Conservation (phyloP, 2,113 vertebrate species). For the Lasiurus borealis region DNA sequence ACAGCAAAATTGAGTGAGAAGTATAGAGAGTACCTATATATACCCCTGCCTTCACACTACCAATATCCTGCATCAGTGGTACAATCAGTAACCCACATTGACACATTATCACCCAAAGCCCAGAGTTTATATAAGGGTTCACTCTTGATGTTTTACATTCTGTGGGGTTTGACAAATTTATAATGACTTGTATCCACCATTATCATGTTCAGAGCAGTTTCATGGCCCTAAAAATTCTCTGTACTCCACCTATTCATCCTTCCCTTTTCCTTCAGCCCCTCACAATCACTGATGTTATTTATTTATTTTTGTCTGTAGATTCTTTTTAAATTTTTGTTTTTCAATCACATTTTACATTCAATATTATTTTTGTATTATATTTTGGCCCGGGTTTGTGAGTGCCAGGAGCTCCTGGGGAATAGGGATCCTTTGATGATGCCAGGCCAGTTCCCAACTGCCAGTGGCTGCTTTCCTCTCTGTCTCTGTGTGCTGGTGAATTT, state of each 20-base stretch:
- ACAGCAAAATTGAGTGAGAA: not conserved
- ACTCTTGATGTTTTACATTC: not conserved
- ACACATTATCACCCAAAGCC: not conserved
- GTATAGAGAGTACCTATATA: not conserved
- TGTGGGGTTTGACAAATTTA: not conserved
- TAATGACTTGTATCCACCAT: not conserved
- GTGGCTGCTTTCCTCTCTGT: not conserved
- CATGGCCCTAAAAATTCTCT: not conserved
- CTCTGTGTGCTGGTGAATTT: not conserved
- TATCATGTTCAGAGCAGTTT: not conserved
- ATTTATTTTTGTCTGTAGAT: not conserved
- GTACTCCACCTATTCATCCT: not conserved
- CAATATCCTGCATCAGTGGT: not conserved
- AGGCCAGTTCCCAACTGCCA: not conserved
- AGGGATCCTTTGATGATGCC: not conserved
- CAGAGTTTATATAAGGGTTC: not conserved
- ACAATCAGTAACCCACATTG: not conserved
- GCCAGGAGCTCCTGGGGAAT: not conserved
- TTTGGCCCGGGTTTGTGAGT: not conserved
- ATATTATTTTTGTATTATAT: not conserved
- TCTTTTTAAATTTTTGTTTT: not conserved
- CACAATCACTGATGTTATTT: not conserved
- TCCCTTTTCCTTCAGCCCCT: not conserved
- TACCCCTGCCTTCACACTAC: not conserved
- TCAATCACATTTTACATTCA: not conserved